These are phyloP conservation scores for Hyposoter dolosus DNA, from an alignment of 2,888 invertebrate species.

Conservation along the genomic window DNA sequence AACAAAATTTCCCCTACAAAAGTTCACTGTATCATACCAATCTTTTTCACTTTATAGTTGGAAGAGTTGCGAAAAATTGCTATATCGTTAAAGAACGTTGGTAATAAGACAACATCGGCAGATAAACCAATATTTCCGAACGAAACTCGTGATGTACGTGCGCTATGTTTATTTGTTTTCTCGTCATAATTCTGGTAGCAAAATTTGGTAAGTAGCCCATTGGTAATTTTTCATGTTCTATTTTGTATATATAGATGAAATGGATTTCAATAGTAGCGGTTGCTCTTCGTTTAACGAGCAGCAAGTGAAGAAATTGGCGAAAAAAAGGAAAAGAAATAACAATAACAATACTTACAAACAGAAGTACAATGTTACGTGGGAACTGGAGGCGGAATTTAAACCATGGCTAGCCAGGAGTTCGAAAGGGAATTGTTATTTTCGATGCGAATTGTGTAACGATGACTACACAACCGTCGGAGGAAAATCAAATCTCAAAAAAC, in stretches of 20 bases:
- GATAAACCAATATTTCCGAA: no score
- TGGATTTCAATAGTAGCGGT: not conserved
- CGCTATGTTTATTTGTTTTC: no score
- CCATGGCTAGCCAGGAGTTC: conserved; percentile 20
- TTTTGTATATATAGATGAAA: not conserved
- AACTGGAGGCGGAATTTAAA: conserved; percentile 23
- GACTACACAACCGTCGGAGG: conserved; percentile 36
- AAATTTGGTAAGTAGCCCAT: not conserved
- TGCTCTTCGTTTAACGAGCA: conserved; percentile 31
- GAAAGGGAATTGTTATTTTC: conserved; percentile 34
- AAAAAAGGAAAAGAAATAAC: conserved; percentile 2
- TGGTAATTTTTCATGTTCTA: not conserved
- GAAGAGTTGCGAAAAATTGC: no score
- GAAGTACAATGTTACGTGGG: conserved; percentile 44
- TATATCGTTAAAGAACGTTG: no score
- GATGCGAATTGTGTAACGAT: conserved; percentile 25
- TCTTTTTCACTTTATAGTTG: no score
- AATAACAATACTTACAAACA: not conserved
- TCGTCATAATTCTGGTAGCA: no score
- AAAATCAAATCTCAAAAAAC: conserved; percentile 33
- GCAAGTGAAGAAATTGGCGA: not conserved
- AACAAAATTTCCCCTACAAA: no score
- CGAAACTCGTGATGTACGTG: no score
- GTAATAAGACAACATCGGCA: no score
- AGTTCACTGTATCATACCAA: no score